Conservation (phyloP, 2,797 vertebrate species). For the Rhyacichthys aspro region DNA sequence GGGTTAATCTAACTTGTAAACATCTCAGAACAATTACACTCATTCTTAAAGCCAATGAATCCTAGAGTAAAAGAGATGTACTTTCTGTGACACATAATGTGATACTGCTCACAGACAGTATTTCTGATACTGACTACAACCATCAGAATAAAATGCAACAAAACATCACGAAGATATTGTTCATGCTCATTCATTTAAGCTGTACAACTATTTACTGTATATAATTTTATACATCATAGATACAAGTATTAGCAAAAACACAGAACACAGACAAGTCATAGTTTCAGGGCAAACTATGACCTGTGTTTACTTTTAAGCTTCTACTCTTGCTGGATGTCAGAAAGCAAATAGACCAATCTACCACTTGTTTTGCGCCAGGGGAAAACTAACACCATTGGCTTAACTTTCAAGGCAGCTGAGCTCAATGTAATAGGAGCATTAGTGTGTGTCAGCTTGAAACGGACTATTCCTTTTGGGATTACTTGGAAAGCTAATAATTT, state of each 20-base stretch:
- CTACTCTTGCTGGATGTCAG: conserved; percentile 26
- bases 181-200: no score
- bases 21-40: not conserved
- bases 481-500: not conserved
- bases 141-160: no score
- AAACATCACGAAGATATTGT: no score
- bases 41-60: conserved; percentile 4
- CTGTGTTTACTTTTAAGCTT: conserved; percentile 38
- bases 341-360: conserved; percentile 49
- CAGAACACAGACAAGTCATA: not conserved
- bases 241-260: not conserved
- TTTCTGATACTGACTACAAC: no score
- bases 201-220: no score
- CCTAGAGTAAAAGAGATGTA: conserved; percentile 8
- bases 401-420: conserved; percentile 18
- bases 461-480: conserved; percentile 8
- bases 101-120: no score
- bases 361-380: conserved; percentile 33
- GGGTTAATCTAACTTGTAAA: conserved; percentile 6
- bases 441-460: conserved; percentile 22
- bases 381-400: conserved; percentile 54
- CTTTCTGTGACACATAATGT: no score
- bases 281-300: conserved; percentile 1
- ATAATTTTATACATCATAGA: no score
- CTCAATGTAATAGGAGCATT: conserved; percentile 61